A percentile compares a stretch with the other conserved stretches of the same genome.
Evolutionary conservation across 2,113 vertebrate species (phyloP).

Genomic region (Poecile atricapillus): DNA sequence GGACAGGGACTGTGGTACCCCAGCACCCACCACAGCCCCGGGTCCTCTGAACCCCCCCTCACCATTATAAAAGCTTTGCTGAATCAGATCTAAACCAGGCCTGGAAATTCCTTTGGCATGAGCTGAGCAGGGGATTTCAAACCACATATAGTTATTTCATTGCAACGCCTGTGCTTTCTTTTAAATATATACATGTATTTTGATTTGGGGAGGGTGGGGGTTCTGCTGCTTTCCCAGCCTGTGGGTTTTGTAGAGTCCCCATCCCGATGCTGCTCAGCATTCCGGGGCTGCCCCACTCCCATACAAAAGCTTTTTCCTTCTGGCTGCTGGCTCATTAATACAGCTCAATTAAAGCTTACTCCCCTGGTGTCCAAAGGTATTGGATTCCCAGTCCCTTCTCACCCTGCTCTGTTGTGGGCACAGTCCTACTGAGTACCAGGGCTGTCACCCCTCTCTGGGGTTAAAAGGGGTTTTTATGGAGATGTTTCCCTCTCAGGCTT

Average conservation of each 20-base stretch:
- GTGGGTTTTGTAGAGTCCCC: neutral
- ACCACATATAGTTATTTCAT: constrained; percentile 34
- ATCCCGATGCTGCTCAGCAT: accelerated
- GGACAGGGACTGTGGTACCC: neutral
- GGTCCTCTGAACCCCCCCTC: neutral
- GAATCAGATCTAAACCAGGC: constrained; percentile 52
- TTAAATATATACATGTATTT: neutral
- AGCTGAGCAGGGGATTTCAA: constrained; percentile 44
- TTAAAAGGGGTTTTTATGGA: neutral
- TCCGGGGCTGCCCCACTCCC: accelerated
- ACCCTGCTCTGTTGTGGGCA: accelerated
- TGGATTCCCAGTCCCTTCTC: neutral
- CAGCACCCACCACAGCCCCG: accelerated
- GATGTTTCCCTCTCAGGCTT: neutral
- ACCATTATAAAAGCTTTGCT: neutral
- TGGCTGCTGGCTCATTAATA: neutral
- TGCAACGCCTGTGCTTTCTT: neutral
- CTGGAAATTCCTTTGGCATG: constrained; percentile 55
- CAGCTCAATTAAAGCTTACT: neutral
- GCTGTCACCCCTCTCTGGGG: neutral
- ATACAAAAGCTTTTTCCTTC: neutral
- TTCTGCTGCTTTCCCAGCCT: neutral
- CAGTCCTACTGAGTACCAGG: neutral
- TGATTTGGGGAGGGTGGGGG: neutral
- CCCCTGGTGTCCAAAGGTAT: neutral